phyloP scores from a whole-genome alignment of 1,140 invertebrate species.

The Zophobas atratus region DNA sequence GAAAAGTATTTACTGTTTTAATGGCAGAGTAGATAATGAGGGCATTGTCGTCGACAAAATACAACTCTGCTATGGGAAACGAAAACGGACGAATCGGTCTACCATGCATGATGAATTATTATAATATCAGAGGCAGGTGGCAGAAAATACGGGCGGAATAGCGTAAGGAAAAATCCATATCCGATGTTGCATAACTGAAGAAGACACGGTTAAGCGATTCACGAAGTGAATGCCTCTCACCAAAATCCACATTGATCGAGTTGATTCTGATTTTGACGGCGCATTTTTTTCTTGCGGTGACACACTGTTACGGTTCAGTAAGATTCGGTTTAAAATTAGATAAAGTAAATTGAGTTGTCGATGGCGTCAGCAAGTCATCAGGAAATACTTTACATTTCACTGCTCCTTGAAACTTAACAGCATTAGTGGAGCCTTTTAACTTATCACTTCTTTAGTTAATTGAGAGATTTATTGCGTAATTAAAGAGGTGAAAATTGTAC shows the following conservation, averaged over 20 bases:
- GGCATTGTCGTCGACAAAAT: slow-evolving; percentile 29
- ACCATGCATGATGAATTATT: slow-evolving; percentile 41
- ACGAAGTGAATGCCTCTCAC: neutral
- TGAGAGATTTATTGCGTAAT: slow-evolving; percentile 17
- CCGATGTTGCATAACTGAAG: slow-evolving; percentile 20
- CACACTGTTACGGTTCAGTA: neutral
- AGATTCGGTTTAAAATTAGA: slow-evolving; percentile 3
- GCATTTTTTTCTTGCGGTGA: slow-evolving; percentile 9
- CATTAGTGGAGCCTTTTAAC: slow-evolving; percentile 8
- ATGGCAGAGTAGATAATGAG: slow-evolving; percentile 34
- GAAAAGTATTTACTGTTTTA: slow-evolving; percentile 12
- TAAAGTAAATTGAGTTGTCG: neutral
- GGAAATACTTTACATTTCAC: slow-evolving; percentile 8
- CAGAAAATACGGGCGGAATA: slow-evolving; percentile 14
- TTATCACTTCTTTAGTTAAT: slow-evolving; percentile 3
- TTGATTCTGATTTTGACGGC: neutral
- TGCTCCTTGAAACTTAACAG: neutral
- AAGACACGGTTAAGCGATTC: slow-evolving; percentile 21
- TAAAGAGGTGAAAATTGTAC: slow-evolving; percentile 6
- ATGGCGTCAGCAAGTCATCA: neutral
- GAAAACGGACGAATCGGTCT: slow-evolving; percentile 34
- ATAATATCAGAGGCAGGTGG: slow-evolving; percentile 30
- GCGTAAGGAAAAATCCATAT: slow-evolving; percentile 15
- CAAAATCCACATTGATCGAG: neutral
- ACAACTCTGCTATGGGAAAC: slow-evolving; percentile 26